Evolutionary conservation across 2,797 vertebrate genomes (phyloP), one percentile per base, ranked within the genome.

Genomic region (Nyctalus aviator): DNA sequence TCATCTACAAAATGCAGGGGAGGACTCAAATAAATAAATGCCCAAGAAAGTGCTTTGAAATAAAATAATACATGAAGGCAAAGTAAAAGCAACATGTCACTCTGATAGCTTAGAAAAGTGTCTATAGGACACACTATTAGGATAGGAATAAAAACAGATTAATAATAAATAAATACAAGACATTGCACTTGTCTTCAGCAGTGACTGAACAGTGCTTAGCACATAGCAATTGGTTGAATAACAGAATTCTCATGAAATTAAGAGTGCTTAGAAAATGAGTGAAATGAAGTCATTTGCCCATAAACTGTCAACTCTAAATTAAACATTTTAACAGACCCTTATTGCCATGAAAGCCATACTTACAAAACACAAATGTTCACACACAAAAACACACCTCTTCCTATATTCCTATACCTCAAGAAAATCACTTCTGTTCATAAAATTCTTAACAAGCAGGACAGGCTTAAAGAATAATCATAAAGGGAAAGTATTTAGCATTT

Each of bases 201-300:
- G 46, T 18, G 20, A 46, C 71, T 53, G 2, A 73, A 83, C 6
- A 77, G 53, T 18, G 25, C 59, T 84, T n/a, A 72, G 72, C 46
- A 88, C 23, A 72, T 7, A 66, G 30, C 0, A 92, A 69, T 79
- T n/a, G 62, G 30, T 3, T 77, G 62, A 92, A 30, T 46, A 73
- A 75, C 0, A 57, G 10, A 90, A 82, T 37, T 93, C 76, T 95
- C 84, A 69, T n/a, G 46, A 94, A 90, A 59, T 30, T 64, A 91
- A 72, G 5, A 37, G 6, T 72, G 12, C 12, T 78, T 75, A 72
- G 25, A 79, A 94, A 90, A 85, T 78, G 8, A 82, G 27, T 64
- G n/a, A 95, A 84, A 69, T 72, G 32, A 69, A 69, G 20, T 23
- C 35, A 91, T 35, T 57, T 57, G 32, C 25, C 44, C 35, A 79